Evolutionary conservation across 2,797 vertebrate species (phyloP), one percentile per base, ranked within the genome.

Genomic region (Enteromius treurensis): DNA sequence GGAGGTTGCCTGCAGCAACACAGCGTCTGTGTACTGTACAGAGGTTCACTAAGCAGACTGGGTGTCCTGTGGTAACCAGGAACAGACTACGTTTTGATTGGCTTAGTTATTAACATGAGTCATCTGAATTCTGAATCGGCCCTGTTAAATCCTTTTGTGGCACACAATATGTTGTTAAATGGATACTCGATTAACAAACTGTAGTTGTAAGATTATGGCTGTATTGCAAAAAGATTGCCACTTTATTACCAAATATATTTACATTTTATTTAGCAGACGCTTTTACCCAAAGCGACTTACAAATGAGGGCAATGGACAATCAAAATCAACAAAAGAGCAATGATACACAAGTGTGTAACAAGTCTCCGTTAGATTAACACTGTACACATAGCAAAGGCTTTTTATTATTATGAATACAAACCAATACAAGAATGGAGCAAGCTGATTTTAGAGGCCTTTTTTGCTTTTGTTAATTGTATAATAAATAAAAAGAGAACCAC

Each of bases 21-120:
- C 79, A 11, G 26, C 5, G 13, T 82, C 10, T 29, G 45, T 81
- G 29, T 80, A 58, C 23, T 75, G 32, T 82, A 49, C 19, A 11
- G 29, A 51, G 70, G 60, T 65, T 74, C 26, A 74, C 21, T 21
- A 53, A 75, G 55, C 45, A 75, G 29, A 64, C 7, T 0, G 5
- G 13, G 17, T n/a, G 68, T 47, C 55, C 45, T 74, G 21, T 69
- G 34, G 65, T 80, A 55, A 55, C 77, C 32, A 37, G 23, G 17
- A 71, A 11, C 10, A 19, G 34, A 49, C 21, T 26, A 10, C 6
- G 5, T 29, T 75, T 81, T 14, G 14, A 67, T 26, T 75, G 14
- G 5, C n/a, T 81, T 29, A 51, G 21, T 37, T 74, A 45, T 67
- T 21, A 19, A 68, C 53, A 53, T 42, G 32, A 76, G 58, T 60